Evolutionary conservation across 2,888 invertebrate species (phyloP).

Genomic region (Girardia tigrina): DNA sequence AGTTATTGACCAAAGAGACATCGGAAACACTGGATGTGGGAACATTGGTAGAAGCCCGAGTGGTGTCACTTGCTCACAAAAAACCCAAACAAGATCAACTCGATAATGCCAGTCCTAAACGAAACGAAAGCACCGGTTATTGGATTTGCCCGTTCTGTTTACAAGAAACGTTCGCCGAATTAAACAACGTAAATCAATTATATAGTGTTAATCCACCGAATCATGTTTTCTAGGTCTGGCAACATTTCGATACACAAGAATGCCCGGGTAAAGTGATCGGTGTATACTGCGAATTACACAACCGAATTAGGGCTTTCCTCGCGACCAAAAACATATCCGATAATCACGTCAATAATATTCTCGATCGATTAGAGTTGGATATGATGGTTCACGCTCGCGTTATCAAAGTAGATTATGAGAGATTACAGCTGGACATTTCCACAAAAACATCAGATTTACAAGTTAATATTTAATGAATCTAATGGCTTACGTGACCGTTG

Average conservation of each 20-base stretch:
- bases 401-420: conserved; percentile 83
- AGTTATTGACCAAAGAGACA: conserved; percentile 84
- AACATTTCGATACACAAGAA: conserved; percentile 79
- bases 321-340: conserved; percentile 62
- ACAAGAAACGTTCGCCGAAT: conserved; percentile 82
- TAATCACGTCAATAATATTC: conserved; percentile 35
- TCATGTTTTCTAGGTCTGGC: conserved; percentile 64
- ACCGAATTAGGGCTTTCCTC: conserved; percentile 78
- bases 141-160: conserved; percentile 96
- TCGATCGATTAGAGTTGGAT: conserved; percentile 39
- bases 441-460: conserved; percentile 50
- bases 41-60: conserved; percentile 57
- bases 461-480: background rate
- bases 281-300: conserved; percentile 73
- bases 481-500: background rate
- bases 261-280: conserved; percentile 92
- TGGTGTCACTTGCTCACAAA: conserved; percentile 63
- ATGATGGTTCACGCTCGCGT: conserved; percentile 61
- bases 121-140: conserved; percentile 78
- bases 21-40: conserved; percentile 79
- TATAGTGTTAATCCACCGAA: background rate
- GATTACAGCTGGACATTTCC: conserved; percentile 70
- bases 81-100: conserved; percentile 81
- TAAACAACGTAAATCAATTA: conserved; percentile 18
- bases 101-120: conserved; percentile 83